These are phyloP conservation scores for Ctenomys sociabilis DNA, from an alignment of 2,113 vertebrate genomes.

Conservation along the genomic window DNA sequence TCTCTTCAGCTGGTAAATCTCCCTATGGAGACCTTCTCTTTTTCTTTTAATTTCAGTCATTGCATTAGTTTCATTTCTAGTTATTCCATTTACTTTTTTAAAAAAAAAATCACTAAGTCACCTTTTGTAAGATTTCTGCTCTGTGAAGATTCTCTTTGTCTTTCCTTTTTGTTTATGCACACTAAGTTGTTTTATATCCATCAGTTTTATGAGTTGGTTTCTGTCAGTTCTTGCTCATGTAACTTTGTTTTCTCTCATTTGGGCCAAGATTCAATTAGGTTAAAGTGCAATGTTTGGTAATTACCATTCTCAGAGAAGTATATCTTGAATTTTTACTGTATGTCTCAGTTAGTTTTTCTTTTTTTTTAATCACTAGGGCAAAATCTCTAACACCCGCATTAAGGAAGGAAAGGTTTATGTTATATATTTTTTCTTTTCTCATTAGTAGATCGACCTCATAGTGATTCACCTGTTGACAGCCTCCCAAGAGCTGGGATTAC, in stretches of 20 bases:
- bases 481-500: too few species aligned
- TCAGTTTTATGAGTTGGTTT: neutral
- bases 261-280: too few species aligned
- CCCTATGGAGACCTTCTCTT: neutral
- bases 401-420: too few species aligned
- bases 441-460: too few species aligned
- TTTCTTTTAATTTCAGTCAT: neutral
- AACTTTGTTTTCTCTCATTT: neutral
- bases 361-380: too few species aligned
- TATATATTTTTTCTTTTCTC: too few species aligned
- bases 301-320: too few species aligned
- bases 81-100: neutral
- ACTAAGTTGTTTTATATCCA: neutral
- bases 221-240: neutral
- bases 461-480: too few species aligned
- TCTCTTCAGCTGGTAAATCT: neutral
- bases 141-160: conserved; percentile 8
- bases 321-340: neutral
- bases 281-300: too few species aligned
- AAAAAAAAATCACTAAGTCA: neutral
- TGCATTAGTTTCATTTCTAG: neutral
- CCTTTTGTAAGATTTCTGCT: neutral
- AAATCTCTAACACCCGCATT: too few species aligned
- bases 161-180: conserved; percentile 1
- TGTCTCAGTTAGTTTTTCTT: too few species aligned